phyloP scores from a whole-genome alignment of 2,113 vertebrate species.

The Pangasianodon gigas region DNA sequence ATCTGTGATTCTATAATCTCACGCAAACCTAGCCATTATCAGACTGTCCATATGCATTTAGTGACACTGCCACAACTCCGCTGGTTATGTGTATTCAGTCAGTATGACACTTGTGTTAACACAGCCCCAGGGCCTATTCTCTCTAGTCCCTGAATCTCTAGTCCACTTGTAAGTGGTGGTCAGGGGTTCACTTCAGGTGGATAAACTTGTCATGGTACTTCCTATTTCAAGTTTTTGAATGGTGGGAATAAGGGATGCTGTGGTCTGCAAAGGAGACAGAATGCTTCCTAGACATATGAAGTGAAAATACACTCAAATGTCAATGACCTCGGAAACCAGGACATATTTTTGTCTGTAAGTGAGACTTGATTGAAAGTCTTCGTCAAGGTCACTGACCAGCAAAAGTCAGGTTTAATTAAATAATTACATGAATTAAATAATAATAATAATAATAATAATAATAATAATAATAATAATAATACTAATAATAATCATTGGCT shows the following conservation, averaged over 20 bases:
- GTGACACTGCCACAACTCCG: not conserved
- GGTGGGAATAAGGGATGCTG: not conserved
- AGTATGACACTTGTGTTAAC: not conserved
- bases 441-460: not conserved
- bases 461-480: not conserved
- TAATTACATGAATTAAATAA: not conserved
- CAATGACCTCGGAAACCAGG: not conserved
- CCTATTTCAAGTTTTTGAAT: not conserved
- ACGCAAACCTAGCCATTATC: not conserved
- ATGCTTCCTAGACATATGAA: not conserved
- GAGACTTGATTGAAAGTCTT: not conserved
- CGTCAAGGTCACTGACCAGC: not conserved
- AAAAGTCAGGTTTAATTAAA: not conserved
- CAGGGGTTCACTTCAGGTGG: not conserved
- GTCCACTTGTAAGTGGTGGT: not conserved
- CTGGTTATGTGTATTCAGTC: not conserved
- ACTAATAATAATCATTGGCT: not conserved
- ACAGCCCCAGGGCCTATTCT: not conserved
- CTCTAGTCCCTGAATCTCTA: not conserved
- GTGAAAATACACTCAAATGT: not conserved
- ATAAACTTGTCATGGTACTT: not conserved
- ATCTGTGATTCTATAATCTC: conserved; percentile 4
- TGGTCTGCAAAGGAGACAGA: not conserved
- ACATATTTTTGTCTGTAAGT: not conserved
- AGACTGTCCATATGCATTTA: not conserved